Conservation (phyloP, 2,113 vertebrate species). For the Grantiella picta region DNA sequence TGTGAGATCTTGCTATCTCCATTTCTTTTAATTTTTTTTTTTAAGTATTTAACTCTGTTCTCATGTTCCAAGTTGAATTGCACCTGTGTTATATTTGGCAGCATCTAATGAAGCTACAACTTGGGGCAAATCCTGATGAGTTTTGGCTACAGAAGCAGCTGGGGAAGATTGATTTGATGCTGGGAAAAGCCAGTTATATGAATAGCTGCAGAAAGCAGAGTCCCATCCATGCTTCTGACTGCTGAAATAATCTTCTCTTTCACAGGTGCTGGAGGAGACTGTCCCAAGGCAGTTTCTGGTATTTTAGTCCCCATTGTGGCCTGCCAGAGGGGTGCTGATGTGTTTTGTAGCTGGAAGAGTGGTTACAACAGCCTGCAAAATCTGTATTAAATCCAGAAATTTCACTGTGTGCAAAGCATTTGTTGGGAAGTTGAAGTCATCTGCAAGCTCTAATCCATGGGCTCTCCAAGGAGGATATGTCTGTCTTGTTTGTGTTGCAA, state of each 20-base stretch:
- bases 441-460: not conserved
- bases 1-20: not conserved
- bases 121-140: not conserved
- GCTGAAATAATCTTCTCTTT: not conserved
- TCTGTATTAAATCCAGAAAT: not conserved
- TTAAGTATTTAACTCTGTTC: not conserved
- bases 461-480: not conserved
- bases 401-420: not conserved
- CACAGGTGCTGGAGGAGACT: not conserved
- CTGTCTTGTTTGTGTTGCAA: slow-evolving; percentile 2
- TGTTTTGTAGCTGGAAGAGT: not conserved
- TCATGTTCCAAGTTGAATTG: not conserved
- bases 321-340: accelerated
- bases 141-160: not conserved
- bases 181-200: not conserved
- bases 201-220: not conserved
- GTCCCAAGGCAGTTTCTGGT: not conserved
- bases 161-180: not conserved
- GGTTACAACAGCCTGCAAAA: not conserved
- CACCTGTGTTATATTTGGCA: not conserved
- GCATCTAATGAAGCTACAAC: not conserved
- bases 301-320: accelerated
- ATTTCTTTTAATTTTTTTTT: not conserved
- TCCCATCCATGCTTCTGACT: not conserved
- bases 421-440: not conserved